Conservation (phyloP, 2,888 invertebrate species). For the Lithophane ornitopus region DNA sequence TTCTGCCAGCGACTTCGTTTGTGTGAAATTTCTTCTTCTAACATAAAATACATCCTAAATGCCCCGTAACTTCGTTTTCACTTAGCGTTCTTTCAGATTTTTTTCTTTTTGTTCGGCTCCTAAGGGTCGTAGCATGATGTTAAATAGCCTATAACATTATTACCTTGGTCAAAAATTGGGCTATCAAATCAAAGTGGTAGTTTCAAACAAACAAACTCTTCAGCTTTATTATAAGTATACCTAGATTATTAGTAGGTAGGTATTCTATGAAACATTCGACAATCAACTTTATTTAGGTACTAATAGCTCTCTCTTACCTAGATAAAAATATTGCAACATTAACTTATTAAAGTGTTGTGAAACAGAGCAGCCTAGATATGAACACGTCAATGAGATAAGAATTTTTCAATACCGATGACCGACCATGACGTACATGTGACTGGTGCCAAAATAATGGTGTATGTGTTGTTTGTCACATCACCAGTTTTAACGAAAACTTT, state of each 20-base stretch:
- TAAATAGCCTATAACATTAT: too few relatives aligned
- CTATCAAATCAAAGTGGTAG: too few relatives aligned
- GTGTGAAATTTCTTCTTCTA: too few relatives aligned
- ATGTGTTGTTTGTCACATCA: constrained; percentile 57
- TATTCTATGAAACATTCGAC: neutral
- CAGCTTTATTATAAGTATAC: too few relatives aligned
- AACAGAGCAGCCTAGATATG: constrained; percentile 36
- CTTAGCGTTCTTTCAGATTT: too few relatives aligned
- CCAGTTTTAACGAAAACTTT: constrained; percentile 43
- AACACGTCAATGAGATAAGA: constrained; percentile 57
- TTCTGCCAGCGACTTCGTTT: neutral
- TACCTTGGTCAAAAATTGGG: too few relatives aligned
- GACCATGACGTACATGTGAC: constrained; percentile 62
- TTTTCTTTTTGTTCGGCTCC: too few relatives aligned
- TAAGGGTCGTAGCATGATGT: too few relatives aligned
- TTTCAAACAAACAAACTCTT: too few relatives aligned
- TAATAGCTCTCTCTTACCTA: neutral
- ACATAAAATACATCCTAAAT: too few relatives aligned
- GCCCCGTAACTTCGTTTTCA: too few relatives aligned
- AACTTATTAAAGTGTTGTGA: constrained; percentile 10
- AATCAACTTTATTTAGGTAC: constrained; percentile 4
- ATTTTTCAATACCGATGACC: constrained; percentile 68
- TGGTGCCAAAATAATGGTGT: constrained; percentile 61
- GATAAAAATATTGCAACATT: constrained; percentile 5
- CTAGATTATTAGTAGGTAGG: neutral